Evolutionary conservation across 2,113 vertebrate species (phyloP).

Genomic region (Pelodiscus sinensis): DNA sequence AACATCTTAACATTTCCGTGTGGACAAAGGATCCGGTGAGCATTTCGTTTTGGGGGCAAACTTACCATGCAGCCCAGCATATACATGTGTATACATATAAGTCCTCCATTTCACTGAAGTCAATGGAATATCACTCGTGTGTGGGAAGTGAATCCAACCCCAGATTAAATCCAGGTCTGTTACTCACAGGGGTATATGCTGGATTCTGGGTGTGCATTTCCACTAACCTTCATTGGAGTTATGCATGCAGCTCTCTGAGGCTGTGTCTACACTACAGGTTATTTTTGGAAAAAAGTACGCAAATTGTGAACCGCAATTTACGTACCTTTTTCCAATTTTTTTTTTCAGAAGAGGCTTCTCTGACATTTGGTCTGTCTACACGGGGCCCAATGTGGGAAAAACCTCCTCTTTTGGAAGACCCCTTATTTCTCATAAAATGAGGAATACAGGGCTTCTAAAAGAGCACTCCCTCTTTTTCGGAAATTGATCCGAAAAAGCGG

Average conservation of each 20-base stretch:
- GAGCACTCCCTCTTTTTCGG: too few species aligned
- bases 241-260: not conserved
- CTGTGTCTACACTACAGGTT: too few species aligned
- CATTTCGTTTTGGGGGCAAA: not conserved
- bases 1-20: not conserved
- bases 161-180: slow-evolving; percentile 3
- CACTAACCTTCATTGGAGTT: slow-evolving; percentile 41
- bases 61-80: not conserved
- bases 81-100: not conserved
- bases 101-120: not conserved
- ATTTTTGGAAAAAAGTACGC: too few species aligned
- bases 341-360: too few species aligned
- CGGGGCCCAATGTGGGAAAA: too few species aligned
- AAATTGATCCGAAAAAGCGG: too few species aligned
- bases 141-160: slow-evolving; percentile 1
- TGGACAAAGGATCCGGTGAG: not conserved
- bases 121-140: not conserved
- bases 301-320: too few species aligned
- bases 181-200: slow-evolving; percentile 15
- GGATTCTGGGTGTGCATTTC: slow-evolving; percentile 6
- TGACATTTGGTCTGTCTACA: too few species aligned
- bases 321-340: too few species aligned
- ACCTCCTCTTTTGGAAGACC: too few species aligned
- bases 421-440: too few species aligned
- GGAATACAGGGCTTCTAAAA: too few species aligned